Conservation (phyloP, 2,113 vertebrate species). For the Melospiza georgiana region DNA sequence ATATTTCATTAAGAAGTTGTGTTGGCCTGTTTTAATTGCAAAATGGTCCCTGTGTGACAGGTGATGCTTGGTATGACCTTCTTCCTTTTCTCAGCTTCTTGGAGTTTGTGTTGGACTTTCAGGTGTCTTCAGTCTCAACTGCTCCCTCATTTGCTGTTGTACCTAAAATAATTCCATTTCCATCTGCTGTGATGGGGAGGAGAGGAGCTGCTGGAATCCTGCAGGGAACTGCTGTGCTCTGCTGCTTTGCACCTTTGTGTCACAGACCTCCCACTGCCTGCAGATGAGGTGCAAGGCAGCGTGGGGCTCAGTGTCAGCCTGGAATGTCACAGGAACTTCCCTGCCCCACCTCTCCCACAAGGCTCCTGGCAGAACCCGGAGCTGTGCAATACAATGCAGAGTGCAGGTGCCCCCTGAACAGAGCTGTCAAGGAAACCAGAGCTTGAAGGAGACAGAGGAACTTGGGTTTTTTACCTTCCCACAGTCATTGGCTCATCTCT, state of each 20-base stretch:
- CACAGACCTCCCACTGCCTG: neutral
- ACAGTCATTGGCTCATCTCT: neutral
- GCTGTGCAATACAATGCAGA: neutral
- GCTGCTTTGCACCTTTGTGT: neutral
- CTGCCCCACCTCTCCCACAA: neutral
- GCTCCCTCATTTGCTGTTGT: neutral
- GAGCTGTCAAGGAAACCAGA: neutral
- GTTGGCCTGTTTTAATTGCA: conserved; percentile 27
- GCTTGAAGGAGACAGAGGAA: neutral
- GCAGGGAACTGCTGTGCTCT: neutral
- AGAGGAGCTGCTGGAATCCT: neutral
- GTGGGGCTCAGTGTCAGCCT: rapidly evolving
- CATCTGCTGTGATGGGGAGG: neutral
- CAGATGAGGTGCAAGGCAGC: neutral
- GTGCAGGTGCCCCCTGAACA: neutral
- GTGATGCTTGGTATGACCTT: neutral
- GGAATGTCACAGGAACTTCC: neutral
- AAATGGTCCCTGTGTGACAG: neutral
- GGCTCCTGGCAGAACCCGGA: neutral
- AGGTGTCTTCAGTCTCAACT: rapidly evolving
- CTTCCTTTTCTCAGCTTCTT: neutral
- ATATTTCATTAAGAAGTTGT: conserved; percentile 66
- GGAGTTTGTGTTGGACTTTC: neutral
- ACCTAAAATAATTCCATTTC: neutral
- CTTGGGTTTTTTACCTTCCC: neutral